phyloP scores from a whole-genome alignment of 2,113 vertebrate genomes.

The Jaculus jaculus region DNA sequence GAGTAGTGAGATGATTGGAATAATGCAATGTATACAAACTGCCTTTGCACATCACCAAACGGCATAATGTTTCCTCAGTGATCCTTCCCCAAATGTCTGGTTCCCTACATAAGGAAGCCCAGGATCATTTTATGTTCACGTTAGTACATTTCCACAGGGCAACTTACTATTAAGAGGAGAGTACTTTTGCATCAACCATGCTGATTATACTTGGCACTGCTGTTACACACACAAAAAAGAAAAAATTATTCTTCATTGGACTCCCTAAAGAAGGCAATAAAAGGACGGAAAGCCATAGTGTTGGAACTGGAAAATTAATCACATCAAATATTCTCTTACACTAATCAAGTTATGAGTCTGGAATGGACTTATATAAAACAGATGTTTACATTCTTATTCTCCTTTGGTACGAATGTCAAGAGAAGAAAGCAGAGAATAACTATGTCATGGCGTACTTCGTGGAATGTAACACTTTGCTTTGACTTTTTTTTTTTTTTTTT shows the following conservation, averaged over 20 bases:
- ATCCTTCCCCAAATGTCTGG: neutral
- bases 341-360: conserved; percentile 86
- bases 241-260: conserved; percentile 54
- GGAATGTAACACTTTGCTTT: conserved; percentile 56
- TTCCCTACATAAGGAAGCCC: neutral
- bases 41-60: neutral
- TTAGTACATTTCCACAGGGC: conserved; percentile 45
- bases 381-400: conserved; percentile 87
- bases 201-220: conserved; percentile 25
- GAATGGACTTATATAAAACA: conserved; percentile 86
- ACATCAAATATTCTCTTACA: conserved; percentile 79
- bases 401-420: conserved; percentile 83
- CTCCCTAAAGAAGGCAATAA: conserved; percentile 78
- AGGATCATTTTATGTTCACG: conserved; percentile 12
- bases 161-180: conserved; percentile 40
- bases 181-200: conserved; percentile 38
- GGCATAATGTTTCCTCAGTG: neutral
- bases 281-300: conserved; percentile 54
- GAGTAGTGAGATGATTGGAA: neutral
- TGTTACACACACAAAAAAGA: neutral
- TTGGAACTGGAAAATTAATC: conserved; percentile 85
- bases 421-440: conserved; percentile 82
- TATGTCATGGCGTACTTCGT: conserved; percentile 11
- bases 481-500: conserved; percentile 39
- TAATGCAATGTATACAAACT: neutral